Conservation (phyloP, 2,113 vertebrate species). For the Gobiocypris rarus region DNA sequence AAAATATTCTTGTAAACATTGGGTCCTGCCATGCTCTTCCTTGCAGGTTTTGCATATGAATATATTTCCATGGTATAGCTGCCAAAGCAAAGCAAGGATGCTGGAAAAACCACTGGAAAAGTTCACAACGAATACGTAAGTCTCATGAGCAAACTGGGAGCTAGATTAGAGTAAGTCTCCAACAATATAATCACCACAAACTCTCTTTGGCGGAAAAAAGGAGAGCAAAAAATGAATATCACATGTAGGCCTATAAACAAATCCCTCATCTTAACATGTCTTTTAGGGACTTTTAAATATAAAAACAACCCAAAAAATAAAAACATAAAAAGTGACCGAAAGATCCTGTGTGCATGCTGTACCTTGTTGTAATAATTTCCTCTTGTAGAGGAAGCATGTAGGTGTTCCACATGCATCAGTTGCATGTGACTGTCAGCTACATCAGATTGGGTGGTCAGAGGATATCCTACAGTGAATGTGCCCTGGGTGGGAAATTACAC, state of each 20-base stretch:
- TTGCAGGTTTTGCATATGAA: constrained; percentile 28
- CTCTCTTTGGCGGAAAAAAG: not conserved
- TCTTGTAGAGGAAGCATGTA: constrained; percentile 21
- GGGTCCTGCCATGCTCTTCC: not conserved
- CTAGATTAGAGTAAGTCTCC: not conserved
- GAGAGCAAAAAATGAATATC: not conserved
- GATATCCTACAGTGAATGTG: constrained; percentile 50
- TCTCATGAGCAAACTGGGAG: constrained; percentile 26
- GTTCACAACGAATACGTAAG: not conserved
- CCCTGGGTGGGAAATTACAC: constrained; percentile 43
- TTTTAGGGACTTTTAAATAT: not conserved
- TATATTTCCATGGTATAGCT: constrained; percentile 21
- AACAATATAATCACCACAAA: not conserved
- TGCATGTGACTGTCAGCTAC: constrained; percentile 26
- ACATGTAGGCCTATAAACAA: not conserved
- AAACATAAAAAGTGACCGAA: no score
- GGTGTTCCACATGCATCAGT: not conserved
- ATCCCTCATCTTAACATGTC: not conserved
- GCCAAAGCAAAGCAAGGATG: constrained; percentile 50
- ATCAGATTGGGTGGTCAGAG: constrained; percentile 40
- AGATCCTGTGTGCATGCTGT: no score
- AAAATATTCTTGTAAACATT: constrained; percentile 3
- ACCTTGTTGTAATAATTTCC: constrained; percentile 15
- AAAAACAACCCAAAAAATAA: not conserved
- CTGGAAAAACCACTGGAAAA: constrained; percentile 39